Evolutionary conservation across 2,888 invertebrate species (phyloP).

Genomic region (Callosobruchus maculatus): DNA sequence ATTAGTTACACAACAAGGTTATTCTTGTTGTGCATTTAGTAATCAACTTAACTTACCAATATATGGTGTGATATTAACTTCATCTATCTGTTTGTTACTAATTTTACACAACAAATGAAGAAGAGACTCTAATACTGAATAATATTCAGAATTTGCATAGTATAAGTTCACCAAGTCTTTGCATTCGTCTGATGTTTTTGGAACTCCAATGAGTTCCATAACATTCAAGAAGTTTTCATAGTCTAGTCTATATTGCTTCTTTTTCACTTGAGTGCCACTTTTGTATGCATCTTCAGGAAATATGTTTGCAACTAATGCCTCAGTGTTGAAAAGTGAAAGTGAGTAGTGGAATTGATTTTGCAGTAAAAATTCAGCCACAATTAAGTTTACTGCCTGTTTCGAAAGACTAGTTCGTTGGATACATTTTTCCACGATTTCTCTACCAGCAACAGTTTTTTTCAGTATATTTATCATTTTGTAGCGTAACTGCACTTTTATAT

Average conservation of each 20-base stretch:
- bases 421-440: conserved; percentile 19
- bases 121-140: conserved; percentile 20
- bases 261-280: not conserved
- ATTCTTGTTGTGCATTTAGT: too few relatives aligned
- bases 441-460: conserved; percentile 50
- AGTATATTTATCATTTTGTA: conserved; percentile 58
- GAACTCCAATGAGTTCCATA: conserved; percentile 29
- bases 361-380: conserved; percentile 60
- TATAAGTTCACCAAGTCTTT: conserved; percentile 16
- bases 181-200: conserved; percentile 20
- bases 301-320: conserved; percentile 47
- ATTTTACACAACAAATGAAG: conserved; percentile 13
- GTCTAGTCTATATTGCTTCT: conserved; percentile 17
- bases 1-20: too few relatives aligned
- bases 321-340: conserved; percentile 59
- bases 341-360: conserved; percentile 57
- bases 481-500: conserved; percentile 58
- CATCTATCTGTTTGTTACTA: conserved; percentile 1
- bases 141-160: conserved; percentile 10
- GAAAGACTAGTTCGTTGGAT: conserved; percentile 50
- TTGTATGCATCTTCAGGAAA: conserved; percentile 46
- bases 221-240: conserved; percentile 30
- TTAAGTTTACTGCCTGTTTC: conserved; percentile 59
- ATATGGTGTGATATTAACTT: not conserved
- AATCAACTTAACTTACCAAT: not conserved